A percentile compares a stretch with the other conserved stretches of the same genome.
These are phyloP conservation scores for Formica aserva DNA, from an alignment of 2,888 invertebrate species.

Conservation along the genomic window DNA sequence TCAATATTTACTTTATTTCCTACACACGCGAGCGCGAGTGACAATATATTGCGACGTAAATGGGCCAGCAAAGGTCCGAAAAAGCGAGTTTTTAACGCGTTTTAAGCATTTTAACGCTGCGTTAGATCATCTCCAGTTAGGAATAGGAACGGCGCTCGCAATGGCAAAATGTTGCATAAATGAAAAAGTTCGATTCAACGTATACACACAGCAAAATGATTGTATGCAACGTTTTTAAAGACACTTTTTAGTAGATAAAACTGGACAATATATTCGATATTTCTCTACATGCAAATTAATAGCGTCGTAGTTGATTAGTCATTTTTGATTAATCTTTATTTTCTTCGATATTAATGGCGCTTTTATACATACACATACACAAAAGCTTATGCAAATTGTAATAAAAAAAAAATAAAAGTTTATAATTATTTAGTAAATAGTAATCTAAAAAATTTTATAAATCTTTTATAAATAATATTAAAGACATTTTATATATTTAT, in stretches of 20 bases:
- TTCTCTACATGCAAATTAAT: background rate
- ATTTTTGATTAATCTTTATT: background rate
- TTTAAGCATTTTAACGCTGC: slow-evolving; percentile 26
- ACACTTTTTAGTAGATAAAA: background rate
- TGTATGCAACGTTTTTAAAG: background rate
- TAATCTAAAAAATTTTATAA: background rate
- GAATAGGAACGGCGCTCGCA: slow-evolving; percentile 10
- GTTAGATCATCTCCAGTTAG: background rate
- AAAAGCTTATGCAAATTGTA: background rate
- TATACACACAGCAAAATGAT: background rate
- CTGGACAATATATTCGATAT: slow-evolving; percentile 1
- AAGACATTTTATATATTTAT: background rate
- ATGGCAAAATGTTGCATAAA: background rate
- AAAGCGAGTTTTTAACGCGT: slow-evolving; percentile 23
- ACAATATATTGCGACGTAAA: slow-evolving; percentile 26
- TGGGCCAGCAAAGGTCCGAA: slow-evolving; percentile 7
- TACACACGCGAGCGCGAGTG: background rate
- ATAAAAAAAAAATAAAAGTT: background rate
- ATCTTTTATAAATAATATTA: background rate
- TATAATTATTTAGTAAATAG: background rate
- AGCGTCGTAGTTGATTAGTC: background rate
- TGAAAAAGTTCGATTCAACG: background rate
- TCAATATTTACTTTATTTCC: slow-evolving; percentile 63
- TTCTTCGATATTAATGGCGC: background rate
- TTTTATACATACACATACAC: background rate